Evolutionary conservation across 2,113 vertebrate species (phyloP).

Genomic region (Sylvicapra grimmia): DNA sequence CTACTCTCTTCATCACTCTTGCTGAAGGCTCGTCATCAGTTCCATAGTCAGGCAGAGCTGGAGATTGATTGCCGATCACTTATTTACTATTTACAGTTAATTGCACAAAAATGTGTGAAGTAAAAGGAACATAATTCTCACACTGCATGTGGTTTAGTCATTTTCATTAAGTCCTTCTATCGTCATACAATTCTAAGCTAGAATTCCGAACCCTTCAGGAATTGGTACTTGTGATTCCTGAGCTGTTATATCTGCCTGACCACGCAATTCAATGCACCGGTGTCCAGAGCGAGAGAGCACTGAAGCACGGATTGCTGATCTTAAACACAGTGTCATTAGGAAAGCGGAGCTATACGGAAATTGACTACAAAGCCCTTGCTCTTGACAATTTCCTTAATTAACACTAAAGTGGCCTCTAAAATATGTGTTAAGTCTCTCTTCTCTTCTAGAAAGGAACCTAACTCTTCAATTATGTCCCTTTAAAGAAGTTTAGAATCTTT

Average conservation of each 20-base stretch:
- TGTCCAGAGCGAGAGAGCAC: background rate
- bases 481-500: background rate
- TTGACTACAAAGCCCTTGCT: background rate
- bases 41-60: background rate
- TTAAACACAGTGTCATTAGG: background rate
- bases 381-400: background rate
- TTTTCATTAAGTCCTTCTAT: background rate
- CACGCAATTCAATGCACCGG: background rate
- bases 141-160: background rate
- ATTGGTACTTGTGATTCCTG: background rate
- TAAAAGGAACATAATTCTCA: background rate
- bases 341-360: background rate
- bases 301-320: background rate
- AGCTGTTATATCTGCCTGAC: background rate
- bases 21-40: background rate
- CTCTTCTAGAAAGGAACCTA: background rate
- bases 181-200: background rate
- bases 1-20: background rate
- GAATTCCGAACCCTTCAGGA: background rate
- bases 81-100: background rate
- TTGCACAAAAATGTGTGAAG: background rate
- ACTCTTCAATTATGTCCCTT: background rate
- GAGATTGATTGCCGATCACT: background rate
- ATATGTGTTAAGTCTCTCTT: background rate
- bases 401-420: background rate